Percentiles rank a stretch among this genome's conserved stretches.
Conservation (phyloP, 1,140 invertebrate species). For the Saccostrea cuccullata region DNA sequence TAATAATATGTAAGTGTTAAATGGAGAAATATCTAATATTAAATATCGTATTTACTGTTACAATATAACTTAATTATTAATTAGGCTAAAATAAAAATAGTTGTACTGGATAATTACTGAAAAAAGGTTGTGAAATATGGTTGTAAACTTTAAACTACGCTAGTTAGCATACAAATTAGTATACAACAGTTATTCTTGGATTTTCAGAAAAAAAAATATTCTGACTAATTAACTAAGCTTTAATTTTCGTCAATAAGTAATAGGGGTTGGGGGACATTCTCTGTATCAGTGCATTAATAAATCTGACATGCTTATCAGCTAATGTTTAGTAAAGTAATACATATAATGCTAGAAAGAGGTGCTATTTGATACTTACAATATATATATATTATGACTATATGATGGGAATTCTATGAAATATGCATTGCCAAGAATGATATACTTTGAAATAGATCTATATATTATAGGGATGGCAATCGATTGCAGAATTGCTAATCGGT, state of each 20-base stretch:
- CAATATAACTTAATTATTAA: background rate
- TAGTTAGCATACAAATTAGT: slow-evolving; percentile 15
- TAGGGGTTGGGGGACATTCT: background rate
- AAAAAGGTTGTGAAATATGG: background rate
- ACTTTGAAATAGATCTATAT: background rate
- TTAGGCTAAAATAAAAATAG: background rate
- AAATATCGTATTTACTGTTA: background rate
- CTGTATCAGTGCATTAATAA: background rate
- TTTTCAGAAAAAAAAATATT: background rate
- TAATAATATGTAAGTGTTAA: background rate
- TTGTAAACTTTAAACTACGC: background rate
- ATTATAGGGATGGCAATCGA: too few species aligned
- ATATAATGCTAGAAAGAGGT: background rate
- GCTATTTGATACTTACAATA: slow-evolving; percentile 5
- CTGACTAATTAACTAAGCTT: background rate
- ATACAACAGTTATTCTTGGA: background rate
- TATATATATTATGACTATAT: background rate
- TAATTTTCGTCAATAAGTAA: background rate
- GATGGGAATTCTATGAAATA: background rate
- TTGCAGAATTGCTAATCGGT: too few species aligned
- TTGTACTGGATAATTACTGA: background rate
- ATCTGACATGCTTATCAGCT: background rate
- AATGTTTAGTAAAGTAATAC: background rate
- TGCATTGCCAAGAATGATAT: background rate
- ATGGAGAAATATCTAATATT: background rate